These are phyloP conservation scores for Leptobrachium leishanense DNA, from an alignment of 2,113 vertebrate species.

Conservation along the genomic window DNA sequence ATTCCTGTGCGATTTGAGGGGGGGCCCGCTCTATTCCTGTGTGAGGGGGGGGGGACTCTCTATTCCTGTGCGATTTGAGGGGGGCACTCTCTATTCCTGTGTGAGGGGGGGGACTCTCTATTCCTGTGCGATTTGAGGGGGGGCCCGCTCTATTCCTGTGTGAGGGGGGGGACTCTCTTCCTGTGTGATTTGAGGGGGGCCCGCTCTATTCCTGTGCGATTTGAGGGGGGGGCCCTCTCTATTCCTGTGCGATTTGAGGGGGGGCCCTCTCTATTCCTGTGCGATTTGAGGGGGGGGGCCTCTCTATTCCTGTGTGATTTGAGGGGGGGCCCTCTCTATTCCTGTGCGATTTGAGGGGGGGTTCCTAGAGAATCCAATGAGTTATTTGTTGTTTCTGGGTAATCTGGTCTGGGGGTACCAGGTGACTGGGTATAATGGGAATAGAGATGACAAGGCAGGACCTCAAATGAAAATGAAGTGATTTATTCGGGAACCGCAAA, in stretches of 20 bases:
- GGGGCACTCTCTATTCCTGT: too few species aligned
- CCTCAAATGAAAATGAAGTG: too few species aligned
- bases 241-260: neutral
- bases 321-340: neutral
- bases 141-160: neutral
- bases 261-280: neutral
- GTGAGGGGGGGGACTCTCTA: too few species aligned
- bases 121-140: too few species aligned
- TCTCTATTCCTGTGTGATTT: neutral
- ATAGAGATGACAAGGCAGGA: too few species aligned
- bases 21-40: too few species aligned
- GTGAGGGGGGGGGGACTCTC: too few species aligned
- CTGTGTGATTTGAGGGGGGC: neutral
- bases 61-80: neutral
- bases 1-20: too few species aligned
- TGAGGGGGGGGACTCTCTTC: too few species aligned
- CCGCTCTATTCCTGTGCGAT: neutral
- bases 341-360: neutral
- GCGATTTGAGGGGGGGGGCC: neutral
- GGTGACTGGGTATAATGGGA: too few species aligned
- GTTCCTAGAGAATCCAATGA: neutral
- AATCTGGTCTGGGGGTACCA: neutral
- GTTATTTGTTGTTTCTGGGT: neutral
- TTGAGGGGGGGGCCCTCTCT: neutral
- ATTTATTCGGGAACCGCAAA: too few species aligned